phyloP scores from a whole-genome alignment of 2,888 invertebrate genomes.

The Sylvicola fuscatus region DNA sequence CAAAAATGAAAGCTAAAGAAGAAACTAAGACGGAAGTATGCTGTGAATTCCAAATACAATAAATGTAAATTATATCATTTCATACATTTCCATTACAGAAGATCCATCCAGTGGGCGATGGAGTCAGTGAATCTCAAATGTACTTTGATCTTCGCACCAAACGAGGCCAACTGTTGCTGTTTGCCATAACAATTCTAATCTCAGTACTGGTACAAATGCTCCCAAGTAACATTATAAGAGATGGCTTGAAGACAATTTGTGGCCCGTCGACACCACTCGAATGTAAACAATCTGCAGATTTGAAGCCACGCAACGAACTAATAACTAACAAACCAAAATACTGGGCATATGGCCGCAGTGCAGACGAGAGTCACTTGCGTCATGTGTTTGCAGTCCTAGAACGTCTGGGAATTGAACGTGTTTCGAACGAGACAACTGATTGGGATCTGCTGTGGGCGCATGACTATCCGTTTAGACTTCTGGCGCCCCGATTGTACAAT shows the following conservation, averaged over 20 bases:
- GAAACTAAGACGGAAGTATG: too few species aligned
- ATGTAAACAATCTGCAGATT: background rate
- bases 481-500: conserved; percentile 27
- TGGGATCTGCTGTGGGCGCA: conserved; percentile 92
- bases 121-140: conserved; percentile 1
- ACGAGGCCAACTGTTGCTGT: conserved; percentile 7
- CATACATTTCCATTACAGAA: too few species aligned
- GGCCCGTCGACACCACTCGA: background rate
- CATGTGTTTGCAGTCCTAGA: conserved; percentile 66
- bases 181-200: conserved; percentile 4
- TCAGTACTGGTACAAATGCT: conserved; percentile 6
- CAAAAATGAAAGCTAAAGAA: too few species aligned
- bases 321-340: conserved; percentile 22
- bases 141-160: conserved; percentile 8
- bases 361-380: conserved; percentile 32
- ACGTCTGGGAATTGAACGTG: conserved; percentile 48
- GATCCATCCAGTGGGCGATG: background rate
- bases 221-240: conserved; percentile 2
- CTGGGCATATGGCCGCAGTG: conserved; percentile 35
- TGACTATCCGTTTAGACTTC: conserved; percentile 58
- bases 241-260: background rate
- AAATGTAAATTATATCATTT: too few species aligned
- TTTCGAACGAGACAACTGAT: conserved; percentile 29
- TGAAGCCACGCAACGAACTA: background rate
- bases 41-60: too few species aligned